Base-by-base conservation (phyloP, 2,797 vertebrate species). In the Notolepis coatsorum region DNA sequence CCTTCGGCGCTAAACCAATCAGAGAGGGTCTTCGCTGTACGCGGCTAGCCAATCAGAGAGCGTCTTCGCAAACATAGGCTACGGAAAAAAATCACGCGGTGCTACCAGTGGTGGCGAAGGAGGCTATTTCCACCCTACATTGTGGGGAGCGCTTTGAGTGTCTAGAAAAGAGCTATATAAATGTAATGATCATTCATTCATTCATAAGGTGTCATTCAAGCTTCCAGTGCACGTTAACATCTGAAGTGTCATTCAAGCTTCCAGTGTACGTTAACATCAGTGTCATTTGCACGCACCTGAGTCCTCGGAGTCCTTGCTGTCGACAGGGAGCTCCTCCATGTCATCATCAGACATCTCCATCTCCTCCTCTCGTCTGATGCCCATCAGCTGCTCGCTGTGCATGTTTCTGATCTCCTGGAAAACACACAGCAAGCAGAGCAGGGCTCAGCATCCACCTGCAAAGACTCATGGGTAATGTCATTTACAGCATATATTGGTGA, bases 261-360 rank as follows among this genome's bases (percentile, higher is more conserved):
- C n/a, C n/a, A 0, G 27, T 28, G 47, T 17, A n/a, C 8, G 28
- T 20, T 15, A 7, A 28, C 17, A n/a, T 3, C 25, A 4, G 23
- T 9, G 65, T 72, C 42, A 57, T 51, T 43, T 42, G 53, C 50
- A n/a, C 64, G 73, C 93, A 95, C 94, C 93, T 48, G 91, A 92
- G 70, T 95, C 96, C 56, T 97, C 96, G 0, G 57, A 60, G 77
- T 66, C 51, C 83, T 96, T 98, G 87, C 90, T 92, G 77, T 97
- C 94, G 1, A 89, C 54, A 1, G 71, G 78, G 3, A 37, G 83
- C 23, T 96, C 94, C 79, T 96, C 95, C 89, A 0, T 96, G 87
- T 98, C 97, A 21, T 48, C 65, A 51, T 99, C 96, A 13, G 97
- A 99, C 96, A 99, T 98, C 78, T 98, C 47, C 97, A 99, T 98